Conservation (phyloP, 2,113 vertebrate genomes). For the Acrocephalus arundinaceus region DNA sequence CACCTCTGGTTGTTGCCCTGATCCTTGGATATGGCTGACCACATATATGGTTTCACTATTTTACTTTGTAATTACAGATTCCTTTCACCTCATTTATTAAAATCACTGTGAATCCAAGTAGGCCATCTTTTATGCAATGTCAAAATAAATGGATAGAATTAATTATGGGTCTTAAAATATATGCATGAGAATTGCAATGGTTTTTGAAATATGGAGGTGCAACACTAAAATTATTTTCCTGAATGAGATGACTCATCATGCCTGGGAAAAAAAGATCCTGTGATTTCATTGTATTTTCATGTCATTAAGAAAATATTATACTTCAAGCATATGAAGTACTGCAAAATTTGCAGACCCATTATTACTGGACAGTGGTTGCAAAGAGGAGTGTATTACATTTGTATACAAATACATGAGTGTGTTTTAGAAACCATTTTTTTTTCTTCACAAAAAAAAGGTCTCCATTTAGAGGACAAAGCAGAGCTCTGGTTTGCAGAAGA, state of each 20-base stretch:
- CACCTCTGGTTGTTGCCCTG: neutral
- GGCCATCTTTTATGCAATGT: neutral
- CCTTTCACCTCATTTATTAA: neutral
- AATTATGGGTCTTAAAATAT: neutral
- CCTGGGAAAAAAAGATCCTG: neutral
- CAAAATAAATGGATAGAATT: neutral
- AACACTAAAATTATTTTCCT: neutral
- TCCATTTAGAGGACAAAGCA: neutral
- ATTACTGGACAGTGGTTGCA: neutral
- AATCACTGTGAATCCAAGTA: neutral
- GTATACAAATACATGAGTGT: neutral
- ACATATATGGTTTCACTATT: neutral
- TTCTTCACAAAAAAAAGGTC: neutral
- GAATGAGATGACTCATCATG: slow-evolving; percentile 36
- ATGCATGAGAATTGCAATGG: neutral
- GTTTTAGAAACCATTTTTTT: neutral
- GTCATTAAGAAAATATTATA: slow-evolving; percentile 39
- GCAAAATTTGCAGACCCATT: slow-evolving; percentile 28
- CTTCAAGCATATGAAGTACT: slow-evolving; percentile 22
- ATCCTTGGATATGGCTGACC: neutral
- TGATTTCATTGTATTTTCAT: slow-evolving; percentile 34
- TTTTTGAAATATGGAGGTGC: neutral
- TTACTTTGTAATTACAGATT: neutral
- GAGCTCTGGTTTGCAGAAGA: neutral
- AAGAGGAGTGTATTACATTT: neutral